A percentile compares a stretch with the other conserved stretches of the same genome.
These are phyloP conservation scores for Pteronotus mesoamericanus DNA, from an alignment of 2,797 vertebrate genomes.

Conservation along the genomic window DNA sequence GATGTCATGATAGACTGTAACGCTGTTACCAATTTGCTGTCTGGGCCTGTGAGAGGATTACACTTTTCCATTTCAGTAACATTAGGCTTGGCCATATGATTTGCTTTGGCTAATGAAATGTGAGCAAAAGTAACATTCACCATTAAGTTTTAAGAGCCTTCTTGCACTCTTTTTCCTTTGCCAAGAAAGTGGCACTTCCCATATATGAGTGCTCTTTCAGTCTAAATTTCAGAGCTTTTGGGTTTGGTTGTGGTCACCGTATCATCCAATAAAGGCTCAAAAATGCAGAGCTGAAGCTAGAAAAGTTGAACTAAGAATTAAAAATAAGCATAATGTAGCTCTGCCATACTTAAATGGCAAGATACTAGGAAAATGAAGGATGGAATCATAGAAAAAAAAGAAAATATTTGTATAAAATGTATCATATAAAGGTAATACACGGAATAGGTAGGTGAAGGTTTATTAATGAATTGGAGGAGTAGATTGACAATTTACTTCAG, in stretches of 20 bases:
- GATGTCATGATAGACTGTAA: background rate
- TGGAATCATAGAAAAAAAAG: background rate
- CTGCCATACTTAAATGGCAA: background rate
- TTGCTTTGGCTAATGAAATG: background rate
- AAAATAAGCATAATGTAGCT: background rate
- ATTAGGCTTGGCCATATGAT: background rate
- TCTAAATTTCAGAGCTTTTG: background rate
- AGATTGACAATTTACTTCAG: background rate
- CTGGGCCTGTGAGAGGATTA: background rate
- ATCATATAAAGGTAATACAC: background rate
- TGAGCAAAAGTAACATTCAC: background rate
- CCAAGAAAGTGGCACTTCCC: background rate
- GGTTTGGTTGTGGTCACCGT: background rate
- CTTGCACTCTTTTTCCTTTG: background rate
- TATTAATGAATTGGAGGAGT: background rate
- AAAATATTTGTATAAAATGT: background rate
- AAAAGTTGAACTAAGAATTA: conserved; percentile 1
- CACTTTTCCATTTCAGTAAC: background rate
- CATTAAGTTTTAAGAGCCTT: background rate
- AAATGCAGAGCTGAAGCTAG: background rate
- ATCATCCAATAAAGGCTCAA: background rate
- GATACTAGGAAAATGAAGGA: background rate
- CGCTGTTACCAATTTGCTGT: background rate
- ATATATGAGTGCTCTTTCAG: background rate
- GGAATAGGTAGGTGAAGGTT: background rate